These are phyloP conservation scores for Pterophyllum scalare DNA, from an alignment of 2,113 vertebrate species.

Conservation along the genomic window DNA sequence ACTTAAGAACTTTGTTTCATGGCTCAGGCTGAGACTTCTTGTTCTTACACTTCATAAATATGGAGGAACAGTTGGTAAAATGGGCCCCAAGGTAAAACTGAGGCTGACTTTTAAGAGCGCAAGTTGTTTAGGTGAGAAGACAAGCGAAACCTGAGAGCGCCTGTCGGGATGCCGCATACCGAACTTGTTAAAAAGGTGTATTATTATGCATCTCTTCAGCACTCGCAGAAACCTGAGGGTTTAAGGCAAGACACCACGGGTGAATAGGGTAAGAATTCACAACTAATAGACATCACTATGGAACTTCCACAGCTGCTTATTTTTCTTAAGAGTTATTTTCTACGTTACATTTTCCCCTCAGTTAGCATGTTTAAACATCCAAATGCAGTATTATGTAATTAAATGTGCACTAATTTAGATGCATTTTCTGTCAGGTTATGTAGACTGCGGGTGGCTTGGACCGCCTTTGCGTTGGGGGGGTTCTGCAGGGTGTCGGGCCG, in stretches of 20 bases:
- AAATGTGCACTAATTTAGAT: background rate
- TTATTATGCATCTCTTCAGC: background rate
- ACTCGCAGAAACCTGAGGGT: background rate
- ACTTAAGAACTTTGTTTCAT: conserved; percentile 33
- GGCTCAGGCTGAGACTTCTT: conserved; percentile 23
- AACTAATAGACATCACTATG: background rate
- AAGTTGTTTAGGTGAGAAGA: conserved; percentile 28
- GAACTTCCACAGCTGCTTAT: background rate
- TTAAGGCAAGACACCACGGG: background rate
- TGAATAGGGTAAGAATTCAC: background rate
- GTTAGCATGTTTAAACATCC: background rate
- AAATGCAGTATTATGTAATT: background rate
- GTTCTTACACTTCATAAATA: conserved; percentile 41
- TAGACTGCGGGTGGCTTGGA: too few relatives aligned
- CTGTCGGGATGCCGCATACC: background rate
- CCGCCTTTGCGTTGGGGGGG: too few relatives aligned
- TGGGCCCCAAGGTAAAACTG: conserved; percentile 9
- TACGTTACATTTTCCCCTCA: background rate
- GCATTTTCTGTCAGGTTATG: background rate
- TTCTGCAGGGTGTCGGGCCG: too few relatives aligned
- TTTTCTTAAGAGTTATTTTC: background rate
- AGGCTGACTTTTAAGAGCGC: conserved; percentile 9
- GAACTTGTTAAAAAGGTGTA: conserved; percentile 7
- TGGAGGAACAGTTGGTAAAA: conserved; percentile 37
- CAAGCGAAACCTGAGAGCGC: background rate